A percentile compares a stretch with the other conserved stretches of the same genome.
Conservation (phyloP, 37 sponge, comb jelly and placozoan genomes). For the Halisarca cf. caerulea region DNA sequence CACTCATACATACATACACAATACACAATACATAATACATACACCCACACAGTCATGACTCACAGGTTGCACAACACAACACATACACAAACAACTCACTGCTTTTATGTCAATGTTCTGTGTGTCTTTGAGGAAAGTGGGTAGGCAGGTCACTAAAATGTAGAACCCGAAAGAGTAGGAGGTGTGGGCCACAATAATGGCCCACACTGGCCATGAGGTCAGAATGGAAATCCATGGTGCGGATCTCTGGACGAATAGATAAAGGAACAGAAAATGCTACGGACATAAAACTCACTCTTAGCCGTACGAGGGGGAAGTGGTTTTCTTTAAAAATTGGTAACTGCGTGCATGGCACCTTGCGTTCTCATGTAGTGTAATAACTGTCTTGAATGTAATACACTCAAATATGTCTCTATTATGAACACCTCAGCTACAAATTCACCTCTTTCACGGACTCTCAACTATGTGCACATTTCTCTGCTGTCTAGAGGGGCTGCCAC, state of each 20-base stretch:
- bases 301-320: too few relatives aligned
- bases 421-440: too few relatives aligned
- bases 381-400: not conserved
- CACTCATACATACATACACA: not conserved
- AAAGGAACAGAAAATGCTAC: too few relatives aligned
- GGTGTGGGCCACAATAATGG: slow-evolving; percentile 46
- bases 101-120: not conserved
- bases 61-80: slow-evolving; percentile 9
- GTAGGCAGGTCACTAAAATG: slow-evolving; percentile 58
- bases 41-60: not conserved
- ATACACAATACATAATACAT: too few relatives aligned
- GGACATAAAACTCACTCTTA: too few relatives aligned
- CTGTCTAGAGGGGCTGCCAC: too few relatives aligned
- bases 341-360: not conserved
- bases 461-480: too few relatives aligned
- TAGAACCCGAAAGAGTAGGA: slow-evolving; percentile 71
- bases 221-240: slow-evolving; percentile 47
- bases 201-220: slow-evolving; percentile 59
- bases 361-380: not conserved
- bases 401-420: too few relatives aligned
- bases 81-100: not conserved
- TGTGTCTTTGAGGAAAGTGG: slow-evolving; percentile 47
- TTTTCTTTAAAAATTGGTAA: not conserved
- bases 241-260: not conserved
- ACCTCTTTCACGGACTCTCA: too few relatives aligned